phyloP scores from a whole-genome alignment of 2,113 vertebrate species.

The Erythrocercus mccallii region DNA sequence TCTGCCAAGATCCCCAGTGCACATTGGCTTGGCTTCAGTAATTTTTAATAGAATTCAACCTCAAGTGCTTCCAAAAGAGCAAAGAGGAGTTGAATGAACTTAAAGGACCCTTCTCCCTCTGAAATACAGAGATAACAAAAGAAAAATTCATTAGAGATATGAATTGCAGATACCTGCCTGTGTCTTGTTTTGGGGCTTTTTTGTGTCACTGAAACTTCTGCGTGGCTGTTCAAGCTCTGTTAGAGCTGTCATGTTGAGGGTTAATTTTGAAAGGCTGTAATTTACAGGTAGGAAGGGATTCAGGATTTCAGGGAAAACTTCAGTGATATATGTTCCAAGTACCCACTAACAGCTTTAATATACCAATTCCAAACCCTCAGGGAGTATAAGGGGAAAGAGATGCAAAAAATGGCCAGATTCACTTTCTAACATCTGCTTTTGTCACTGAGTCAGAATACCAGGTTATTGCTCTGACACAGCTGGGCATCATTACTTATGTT shows the following conservation, averaged over 20 bases:
- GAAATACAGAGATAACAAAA: background rate
- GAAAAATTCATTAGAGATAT: background rate
- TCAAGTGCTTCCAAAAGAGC: background rate
- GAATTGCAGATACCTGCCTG: background rate
- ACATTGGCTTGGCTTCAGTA: background rate
- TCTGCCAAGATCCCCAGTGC: background rate
- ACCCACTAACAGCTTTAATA: background rate
- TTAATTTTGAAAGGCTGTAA: background rate
- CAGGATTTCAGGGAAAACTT: background rate
- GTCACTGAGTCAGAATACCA: background rate
- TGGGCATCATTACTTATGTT: conserved; percentile 35
- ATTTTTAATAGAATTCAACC: background rate
- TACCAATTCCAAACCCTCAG: background rate
- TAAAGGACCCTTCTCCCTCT: background rate
- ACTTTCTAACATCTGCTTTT: conserved; percentile 33
- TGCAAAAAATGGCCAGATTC: background rate
- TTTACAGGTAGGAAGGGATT: background rate
- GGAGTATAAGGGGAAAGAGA: background rate
- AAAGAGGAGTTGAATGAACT: background rate
- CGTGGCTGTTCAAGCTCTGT: background rate
- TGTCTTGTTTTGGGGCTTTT: background rate
- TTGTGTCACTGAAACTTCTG: background rate
- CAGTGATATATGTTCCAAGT: background rate
- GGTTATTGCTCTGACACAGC: conserved; percentile 21
- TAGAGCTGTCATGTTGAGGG: background rate